These are phyloP conservation scores for Toxotes chatareus DNA, from an alignment of 2,113 vertebrate genomes.

Conservation along the genomic window DNA sequence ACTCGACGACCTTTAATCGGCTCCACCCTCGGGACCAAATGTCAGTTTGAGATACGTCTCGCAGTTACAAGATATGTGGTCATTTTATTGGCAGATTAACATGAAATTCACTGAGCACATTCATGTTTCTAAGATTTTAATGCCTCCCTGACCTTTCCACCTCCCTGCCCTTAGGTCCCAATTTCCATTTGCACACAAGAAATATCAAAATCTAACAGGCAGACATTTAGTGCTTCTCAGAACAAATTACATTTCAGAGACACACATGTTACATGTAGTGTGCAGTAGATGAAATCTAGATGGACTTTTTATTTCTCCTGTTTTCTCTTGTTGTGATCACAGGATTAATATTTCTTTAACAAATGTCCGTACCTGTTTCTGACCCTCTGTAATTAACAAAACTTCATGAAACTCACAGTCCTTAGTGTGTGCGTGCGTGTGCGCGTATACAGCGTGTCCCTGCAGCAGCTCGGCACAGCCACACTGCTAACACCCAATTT, in stretches of 20 bases:
- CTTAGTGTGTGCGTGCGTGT: slow-evolving; percentile 28
- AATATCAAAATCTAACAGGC: neutral
- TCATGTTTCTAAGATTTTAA: slow-evolving; percentile 43
- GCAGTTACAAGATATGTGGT: neutral
- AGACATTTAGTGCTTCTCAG: neutral
- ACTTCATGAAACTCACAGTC: slow-evolving; percentile 14
- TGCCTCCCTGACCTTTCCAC: slow-evolving; percentile 30
- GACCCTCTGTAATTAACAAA: neutral
- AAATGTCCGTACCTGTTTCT: neutral
- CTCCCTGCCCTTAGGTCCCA: neutral
- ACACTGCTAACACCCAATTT: slow-evolving; percentile 67
- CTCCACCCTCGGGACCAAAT: slow-evolving; percentile 10
- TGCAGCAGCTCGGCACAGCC: slow-evolving; percentile 20
- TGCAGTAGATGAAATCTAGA: neutral
- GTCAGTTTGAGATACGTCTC: neutral
- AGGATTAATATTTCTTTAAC: neutral
- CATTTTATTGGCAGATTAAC: slow-evolving; percentile 23
- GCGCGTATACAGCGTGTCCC: slow-evolving; percentile 17
- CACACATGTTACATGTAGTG: neutral
- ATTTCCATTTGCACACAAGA: neutral
- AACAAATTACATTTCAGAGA: neutral
- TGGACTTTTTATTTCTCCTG: neutral
- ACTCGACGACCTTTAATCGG: neutral
- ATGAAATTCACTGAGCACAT: neutral
- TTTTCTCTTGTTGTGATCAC: too few relatives aligned